Conservation (phyloP, 1,140 invertebrate genomes). For the Ceratosolen solmsi region DNA sequence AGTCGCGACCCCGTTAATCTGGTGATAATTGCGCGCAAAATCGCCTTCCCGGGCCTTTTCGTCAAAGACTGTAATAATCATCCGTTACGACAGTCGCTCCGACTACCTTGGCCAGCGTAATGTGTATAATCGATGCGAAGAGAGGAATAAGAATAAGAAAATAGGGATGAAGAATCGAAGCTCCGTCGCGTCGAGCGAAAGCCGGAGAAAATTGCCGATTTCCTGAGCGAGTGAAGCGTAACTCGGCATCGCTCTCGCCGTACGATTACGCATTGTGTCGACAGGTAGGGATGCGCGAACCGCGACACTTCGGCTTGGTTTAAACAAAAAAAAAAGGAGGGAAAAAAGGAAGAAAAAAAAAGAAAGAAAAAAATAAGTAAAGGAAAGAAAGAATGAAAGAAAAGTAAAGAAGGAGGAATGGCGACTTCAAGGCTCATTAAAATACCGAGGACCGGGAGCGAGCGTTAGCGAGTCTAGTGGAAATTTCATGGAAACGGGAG, state of each 20-base stretch:
- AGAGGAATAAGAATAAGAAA: neutral
- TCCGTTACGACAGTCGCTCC: too few species aligned
- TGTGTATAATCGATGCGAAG: neutral
- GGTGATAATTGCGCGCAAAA: neutral
- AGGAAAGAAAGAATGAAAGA: neutral
- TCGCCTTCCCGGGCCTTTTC: neutral
- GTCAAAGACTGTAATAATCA: too few species aligned
- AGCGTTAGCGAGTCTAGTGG: neutral
- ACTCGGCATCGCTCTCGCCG: neutral
- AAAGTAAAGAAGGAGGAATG: neutral
- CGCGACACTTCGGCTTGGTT: neutral
- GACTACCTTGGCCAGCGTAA: neutral
- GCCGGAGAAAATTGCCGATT: neutral
- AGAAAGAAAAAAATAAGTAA: neutral
- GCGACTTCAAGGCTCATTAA: constrained; percentile 21
- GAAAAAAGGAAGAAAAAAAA: neutral
- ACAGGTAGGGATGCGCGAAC: neutral
- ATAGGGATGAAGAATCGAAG: neutral
- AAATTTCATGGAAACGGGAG: constrained; percentile 3
- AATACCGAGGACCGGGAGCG: neutral
- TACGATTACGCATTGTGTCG: neutral
- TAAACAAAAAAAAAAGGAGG: too few species aligned
- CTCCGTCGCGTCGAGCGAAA: neutral
- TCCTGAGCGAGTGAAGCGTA: neutral
- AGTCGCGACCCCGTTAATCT: too few species aligned